A percentile compares a stretch with the other conserved stretches of the same genome.
phyloP scores from a whole-genome alignment of 2,888 invertebrate species.

The Dolichomitus sp. region DNA sequence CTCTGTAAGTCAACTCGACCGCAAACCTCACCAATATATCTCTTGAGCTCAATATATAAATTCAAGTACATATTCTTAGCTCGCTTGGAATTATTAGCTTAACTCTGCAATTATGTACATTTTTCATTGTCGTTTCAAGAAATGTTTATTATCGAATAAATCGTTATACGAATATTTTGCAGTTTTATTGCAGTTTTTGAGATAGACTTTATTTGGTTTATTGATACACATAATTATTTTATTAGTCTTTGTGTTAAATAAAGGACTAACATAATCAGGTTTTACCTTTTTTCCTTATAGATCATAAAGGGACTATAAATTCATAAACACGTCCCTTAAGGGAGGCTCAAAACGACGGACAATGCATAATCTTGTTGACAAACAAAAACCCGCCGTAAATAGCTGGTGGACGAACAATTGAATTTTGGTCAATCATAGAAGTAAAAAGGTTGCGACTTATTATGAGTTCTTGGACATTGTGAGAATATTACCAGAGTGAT shows the following conservation, averaged over 20 bases:
- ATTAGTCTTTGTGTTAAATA: slow-evolving; percentile 56
- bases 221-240: too few relatives aligned
- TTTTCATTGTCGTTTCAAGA: too few relatives aligned
- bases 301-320: slow-evolving; percentile 80
- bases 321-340: slow-evolving; percentile 81
- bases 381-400: neutral
- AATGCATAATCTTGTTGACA: neutral
- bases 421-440: slow-evolving; percentile 28
- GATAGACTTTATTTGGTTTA: neutral
- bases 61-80: neutral
- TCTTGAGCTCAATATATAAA: neutral
- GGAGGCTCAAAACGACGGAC: slow-evolving; percentile 58
- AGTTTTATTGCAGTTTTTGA: too few relatives aligned
- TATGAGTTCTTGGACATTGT: neutral
- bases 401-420: slow-evolving; percentile 20
- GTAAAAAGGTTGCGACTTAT: slow-evolving; percentile 10
- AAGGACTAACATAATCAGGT: slow-evolving; percentile 74
- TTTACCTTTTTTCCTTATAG: slow-evolving; percentile 16
- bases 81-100: too few relatives aligned
- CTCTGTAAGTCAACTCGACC: neutral
- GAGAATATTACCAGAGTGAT: too few relatives aligned
- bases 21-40: neutral
- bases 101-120: too few relatives aligned
- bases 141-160: too few relatives aligned
- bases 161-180: too few relatives aligned